Conservation (phyloP, 2,797 vertebrate species). For the Pogoniulus pusillus region DNA sequence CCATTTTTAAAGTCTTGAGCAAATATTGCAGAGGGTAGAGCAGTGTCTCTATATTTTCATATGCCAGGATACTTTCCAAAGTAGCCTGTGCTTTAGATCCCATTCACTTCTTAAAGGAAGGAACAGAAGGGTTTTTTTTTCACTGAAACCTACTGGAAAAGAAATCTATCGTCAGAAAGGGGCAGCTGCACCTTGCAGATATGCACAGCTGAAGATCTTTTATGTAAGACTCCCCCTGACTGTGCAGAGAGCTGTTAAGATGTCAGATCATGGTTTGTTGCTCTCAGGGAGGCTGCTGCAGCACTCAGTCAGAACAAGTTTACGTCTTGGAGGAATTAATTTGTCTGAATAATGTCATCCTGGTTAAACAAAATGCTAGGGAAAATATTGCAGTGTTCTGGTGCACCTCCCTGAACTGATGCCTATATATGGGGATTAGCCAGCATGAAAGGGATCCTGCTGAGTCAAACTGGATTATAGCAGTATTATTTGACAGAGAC, state of each 20-base stretch:
- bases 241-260: slow-evolving; percentile 55
- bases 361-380: slow-evolving; percentile 60
- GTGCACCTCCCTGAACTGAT: slow-evolving; percentile 57
- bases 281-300: slow-evolving; percentile 54
- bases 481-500: slow-evolving; percentile 53
- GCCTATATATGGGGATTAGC: slow-evolving; percentile 63
- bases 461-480: slow-evolving; percentile 59
- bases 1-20: background rate
- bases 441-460: slow-evolving; percentile 48
- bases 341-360: slow-evolving; percentile 69
- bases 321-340: slow-evolving; percentile 66
- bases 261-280: slow-evolving; percentile 60
- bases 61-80: background rate
- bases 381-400: slow-evolving; percentile 45
- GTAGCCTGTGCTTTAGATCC: background rate
- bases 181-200: slow-evolving; percentile 38
- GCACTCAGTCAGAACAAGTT: slow-evolving; percentile 67
- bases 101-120: background rate
- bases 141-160: slow-evolving; percentile 4
- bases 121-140: background rate
- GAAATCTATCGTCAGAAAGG: slow-evolving; percentile 11
- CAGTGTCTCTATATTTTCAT: background rate
- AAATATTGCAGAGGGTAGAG: background rate
- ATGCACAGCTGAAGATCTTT: slow-evolving; percentile 46
- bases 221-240: slow-evolving; percentile 44